Evolutionary conservation across 2,888 invertebrate species (phyloP), one percentile per base, ranked within the genome.

Genomic region (Spisula subtruncata): DNA sequence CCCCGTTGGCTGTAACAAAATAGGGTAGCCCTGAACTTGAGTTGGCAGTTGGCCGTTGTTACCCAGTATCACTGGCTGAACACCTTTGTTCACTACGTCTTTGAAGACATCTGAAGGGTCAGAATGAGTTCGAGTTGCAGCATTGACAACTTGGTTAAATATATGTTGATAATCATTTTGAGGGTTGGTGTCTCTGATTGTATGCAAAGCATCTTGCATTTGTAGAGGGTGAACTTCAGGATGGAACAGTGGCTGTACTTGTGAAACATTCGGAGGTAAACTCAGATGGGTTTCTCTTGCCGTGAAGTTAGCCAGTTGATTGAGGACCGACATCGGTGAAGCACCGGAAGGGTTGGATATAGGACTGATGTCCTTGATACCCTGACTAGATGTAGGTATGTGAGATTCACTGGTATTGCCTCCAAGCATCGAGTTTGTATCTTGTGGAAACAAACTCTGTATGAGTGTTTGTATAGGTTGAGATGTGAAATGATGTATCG

Each of bases 401-500:
- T 84, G 46, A 25, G 84, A 46, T 48, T 84, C 84, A 84, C 84
- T 84, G 8, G 84, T 48, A 20, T 84, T 46, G n/a, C n/a, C n/a
- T 75, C 84, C 84, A 35, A 85, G 85, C 14, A 80, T 32, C 0
- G 80, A 6, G 25, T 80, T 51, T 14, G 80, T 25, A 25, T 85
- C 85, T 32, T 85, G 85, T 6, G 85, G 80, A 51, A 85, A 85
- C 25, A 85, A 51, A 56, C 83, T 86, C 56, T 91, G 91, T 56
- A 88, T 88, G 32, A 91, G 86, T 16, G 89, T 84, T 66, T 91
- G 91, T n/a, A 91, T 25, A 29, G 91, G 88, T 71, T 91, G 91
- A 29, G 91, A 88, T 4, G 87, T 80, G 32, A 88, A 88, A 32
- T 88, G 87, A 46, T 88, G 87, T 46, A 88, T 88, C 25, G 87